Base-by-base conservation (phyloP, 64 coral and sea anemone species). In the Exaiptasia diaphana region DNA sequence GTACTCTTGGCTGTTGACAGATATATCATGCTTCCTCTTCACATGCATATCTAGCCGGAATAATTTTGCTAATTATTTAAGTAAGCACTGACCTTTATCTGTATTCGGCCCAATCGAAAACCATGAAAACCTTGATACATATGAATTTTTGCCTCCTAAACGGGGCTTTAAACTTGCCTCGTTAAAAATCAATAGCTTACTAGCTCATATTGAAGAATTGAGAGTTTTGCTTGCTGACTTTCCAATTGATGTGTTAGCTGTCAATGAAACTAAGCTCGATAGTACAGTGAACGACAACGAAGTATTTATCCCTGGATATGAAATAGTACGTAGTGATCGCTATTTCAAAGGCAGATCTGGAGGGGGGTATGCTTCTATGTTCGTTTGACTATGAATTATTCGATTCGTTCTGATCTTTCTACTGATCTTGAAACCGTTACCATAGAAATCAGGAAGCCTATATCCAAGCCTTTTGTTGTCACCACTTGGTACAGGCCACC, bases 401-500 rank as follows among this genome's bases (percentile, higher is more conserved):
- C 56, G 26, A 23, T 81, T 3, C 78, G 38, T 2, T 40, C 59
- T 20, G 80, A 83, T 38, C 25, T 83, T 25, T 38, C n/a, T 25
- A 15, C 34, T 20, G 27, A 48, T 38, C 67, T 88, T 3, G 75
- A 88, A 72, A 79, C 76, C 57, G 0, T 70, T 4, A 73, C 65
- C 13, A 64, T 86, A 34, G 58, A 86, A 64, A 86, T 76, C 38
- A 64, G 22, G 28, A 64, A 86, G 28, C 83, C 83, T 48, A 42
- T 49, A 43, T 76, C 71, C 2, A 86, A 75, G 41, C 84, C 84
- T 31, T 87, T 87, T 87, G 24, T 78, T 10, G 57, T 68, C 10
- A 23, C n/a, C 17, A 76, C 83, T 1, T 86, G 83, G 83, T 86
- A 86, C 30, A 73, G 72, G 15, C 73, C 83, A 50, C 72, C 71